phyloP scores from a whole-genome alignment of 2,797 vertebrate species.

The Hydrocynus forskahlii region DNA sequence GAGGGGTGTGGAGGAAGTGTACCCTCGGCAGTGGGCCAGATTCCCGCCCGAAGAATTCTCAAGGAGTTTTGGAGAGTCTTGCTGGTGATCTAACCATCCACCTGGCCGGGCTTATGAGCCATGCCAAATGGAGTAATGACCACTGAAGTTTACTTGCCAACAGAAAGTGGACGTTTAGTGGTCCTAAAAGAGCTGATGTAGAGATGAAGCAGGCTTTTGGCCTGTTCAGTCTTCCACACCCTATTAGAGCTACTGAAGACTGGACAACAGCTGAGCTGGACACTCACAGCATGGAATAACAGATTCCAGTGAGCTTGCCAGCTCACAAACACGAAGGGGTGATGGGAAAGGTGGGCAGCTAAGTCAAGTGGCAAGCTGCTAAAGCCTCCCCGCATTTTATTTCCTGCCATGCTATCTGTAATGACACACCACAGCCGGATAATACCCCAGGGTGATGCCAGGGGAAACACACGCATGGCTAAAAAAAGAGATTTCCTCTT shows the following conservation, averaged over 20 bases:
- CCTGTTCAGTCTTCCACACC: constrained; percentile 30
- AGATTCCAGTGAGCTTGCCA: constrained; percentile 49
- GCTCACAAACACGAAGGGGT: constrained; percentile 10
- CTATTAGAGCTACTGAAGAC: constrained; percentile 30
- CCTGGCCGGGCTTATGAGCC: constrained; percentile 18
- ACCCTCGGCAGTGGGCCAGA: constrained; percentile 42
- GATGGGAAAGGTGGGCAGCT: constrained; percentile 40
- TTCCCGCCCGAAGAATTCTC: constrained; percentile 30
- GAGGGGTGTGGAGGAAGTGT: constrained; percentile 73
- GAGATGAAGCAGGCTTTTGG: constrained; percentile 10
- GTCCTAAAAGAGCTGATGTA: constrained; percentile 6
- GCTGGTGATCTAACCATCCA: constrained; percentile 34
- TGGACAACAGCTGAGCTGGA: constrained; percentile 47
- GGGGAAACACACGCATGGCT: constrained; percentile 11
- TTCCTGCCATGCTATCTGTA: constrained; percentile 50
- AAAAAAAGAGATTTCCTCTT: constrained; percentile 53
- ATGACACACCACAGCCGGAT: constrained; percentile 18
- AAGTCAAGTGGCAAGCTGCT: constrained; percentile 6
- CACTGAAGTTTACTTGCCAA: not conserved
- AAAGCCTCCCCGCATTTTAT: constrained; percentile 14
- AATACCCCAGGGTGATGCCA: constrained; percentile 22
- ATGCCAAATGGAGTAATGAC: constrained; percentile 3
- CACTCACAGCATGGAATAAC: constrained; percentile 33
- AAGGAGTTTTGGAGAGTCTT: constrained; percentile 4
- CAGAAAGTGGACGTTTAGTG: constrained; percentile 8